Percentiles rank a stretch among this genome's conserved stretches.
Conservation (phyloP, 1,140 invertebrate genomes). For the Penaeus japonicus region DNA sequence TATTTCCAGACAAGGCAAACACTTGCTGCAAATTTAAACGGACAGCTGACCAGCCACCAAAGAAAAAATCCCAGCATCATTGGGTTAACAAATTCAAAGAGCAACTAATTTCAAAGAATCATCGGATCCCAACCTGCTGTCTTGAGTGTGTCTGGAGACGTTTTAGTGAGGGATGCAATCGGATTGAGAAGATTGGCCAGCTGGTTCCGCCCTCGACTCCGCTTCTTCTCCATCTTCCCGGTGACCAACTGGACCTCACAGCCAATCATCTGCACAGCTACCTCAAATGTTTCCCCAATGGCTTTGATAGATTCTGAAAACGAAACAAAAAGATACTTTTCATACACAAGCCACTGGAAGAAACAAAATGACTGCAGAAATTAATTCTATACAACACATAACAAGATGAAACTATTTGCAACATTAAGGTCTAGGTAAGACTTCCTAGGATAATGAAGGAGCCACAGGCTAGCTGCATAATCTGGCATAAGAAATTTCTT, state of each 20-base stretch:
- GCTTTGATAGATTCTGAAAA: slow-evolving; percentile 83
- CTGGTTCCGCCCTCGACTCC: slow-evolving; percentile 73
- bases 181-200: slow-evolving; percentile 63
- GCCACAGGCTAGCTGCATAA: too few relatives aligned
- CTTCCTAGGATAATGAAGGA: too few relatives aligned
- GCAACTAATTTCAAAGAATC: background rate
- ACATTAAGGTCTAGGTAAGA: slow-evolving; percentile 48
- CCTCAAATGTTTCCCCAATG: slow-evolving; percentile 84
- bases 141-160: slow-evolving; percentile 69
- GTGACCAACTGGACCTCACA: slow-evolving; percentile 62
- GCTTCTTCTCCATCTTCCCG: slow-evolving; percentile 76
- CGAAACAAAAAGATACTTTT: background rate
- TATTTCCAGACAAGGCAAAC: too few relatives aligned
- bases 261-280: slow-evolving; percentile 76
- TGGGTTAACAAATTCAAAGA: background rate
- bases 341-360: background rate
- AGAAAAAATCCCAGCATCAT: too few relatives aligned
- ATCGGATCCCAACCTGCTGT: slow-evolving; percentile 68
- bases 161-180: slow-evolving; percentile 58
- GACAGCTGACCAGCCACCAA: too few relatives aligned
- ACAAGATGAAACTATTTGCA: background rate
- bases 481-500: too few relatives aligned
- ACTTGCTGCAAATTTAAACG: too few relatives aligned
- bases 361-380: background rate
- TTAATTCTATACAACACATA: background rate